phyloP scores from a whole-genome alignment of 2,797 vertebrate genomes.

The Paratrypauchen microcephalus region DNA sequence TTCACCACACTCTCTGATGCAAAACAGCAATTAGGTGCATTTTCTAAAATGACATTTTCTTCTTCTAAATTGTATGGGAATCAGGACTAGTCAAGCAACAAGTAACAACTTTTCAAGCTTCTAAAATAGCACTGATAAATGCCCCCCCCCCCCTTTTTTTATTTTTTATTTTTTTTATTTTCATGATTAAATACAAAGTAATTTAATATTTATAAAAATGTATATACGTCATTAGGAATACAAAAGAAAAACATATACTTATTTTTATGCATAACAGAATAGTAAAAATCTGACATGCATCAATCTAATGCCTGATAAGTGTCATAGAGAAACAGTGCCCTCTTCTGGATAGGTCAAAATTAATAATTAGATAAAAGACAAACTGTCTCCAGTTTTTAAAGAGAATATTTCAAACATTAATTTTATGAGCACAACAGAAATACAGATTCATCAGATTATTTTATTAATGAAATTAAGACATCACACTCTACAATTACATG shows the following conservation, averaged over 20 bases:
- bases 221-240: not conserved
- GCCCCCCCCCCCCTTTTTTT: no score
- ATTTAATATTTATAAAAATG: not conserved
- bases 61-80: no score
- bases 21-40: no score
- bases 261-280: not conserved
- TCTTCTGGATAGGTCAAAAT: constrained; percentile 53
- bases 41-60: no score
- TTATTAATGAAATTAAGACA: not conserved
- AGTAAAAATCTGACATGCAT: not conserved
- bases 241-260: not conserved
- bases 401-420: not conserved
- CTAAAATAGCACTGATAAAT: no score
- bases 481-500: not conserved
- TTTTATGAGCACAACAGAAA: not conserved
- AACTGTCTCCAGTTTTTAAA: not conserved
- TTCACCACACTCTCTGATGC: no score
- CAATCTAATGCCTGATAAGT: not conserved
- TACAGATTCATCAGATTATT: not conserved
- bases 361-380: not conserved
- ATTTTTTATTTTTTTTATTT: no score
- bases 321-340: constrained; percentile 34
- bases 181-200: no score
- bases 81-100: no score
- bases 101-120: no score